These are phyloP conservation scores for Xanthorhoe spadicearia DNA, from an alignment of 2,888 invertebrate species.

Conservation along the genomic window DNA sequence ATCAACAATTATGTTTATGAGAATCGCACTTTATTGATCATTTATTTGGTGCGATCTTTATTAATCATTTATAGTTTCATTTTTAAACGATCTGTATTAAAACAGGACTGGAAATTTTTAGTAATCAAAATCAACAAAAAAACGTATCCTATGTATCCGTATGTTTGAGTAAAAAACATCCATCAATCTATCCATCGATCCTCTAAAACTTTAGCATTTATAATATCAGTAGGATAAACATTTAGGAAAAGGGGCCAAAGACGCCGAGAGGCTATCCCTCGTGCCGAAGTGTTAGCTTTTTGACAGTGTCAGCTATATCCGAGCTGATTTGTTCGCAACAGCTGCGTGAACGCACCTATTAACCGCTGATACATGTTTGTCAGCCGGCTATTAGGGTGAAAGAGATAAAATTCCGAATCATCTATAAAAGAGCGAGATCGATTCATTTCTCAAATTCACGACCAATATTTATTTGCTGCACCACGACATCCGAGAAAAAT, in stretches of 20 bases:
- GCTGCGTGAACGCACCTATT: slow-evolving; percentile 84
- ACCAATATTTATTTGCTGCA: slow-evolving; percentile 81
- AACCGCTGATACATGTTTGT: slow-evolving; percentile 85
- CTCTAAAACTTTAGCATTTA: neutral
- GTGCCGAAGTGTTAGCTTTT: slow-evolving; percentile 73
- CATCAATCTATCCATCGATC: too few relatives aligned
- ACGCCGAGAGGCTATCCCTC: slow-evolving; percentile 59
- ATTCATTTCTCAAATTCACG: slow-evolving; percentile 79
- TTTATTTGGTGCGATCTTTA: too few relatives aligned
- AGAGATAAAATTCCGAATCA: slow-evolving; percentile 78
- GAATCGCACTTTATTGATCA: too few relatives aligned
- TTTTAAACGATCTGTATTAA: too few relatives aligned
- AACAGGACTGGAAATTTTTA: too few relatives aligned
- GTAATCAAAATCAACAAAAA: too few relatives aligned
- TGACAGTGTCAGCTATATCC: slow-evolving; percentile 84
- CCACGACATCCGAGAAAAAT: slow-evolving; percentile 77
- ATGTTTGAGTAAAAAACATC: too few relatives aligned
- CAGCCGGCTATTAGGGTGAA: slow-evolving; percentile 84
- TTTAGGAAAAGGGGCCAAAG: slow-evolving; percentile 5
- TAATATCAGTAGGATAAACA: neutral
- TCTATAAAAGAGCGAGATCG: slow-evolving; percentile 80
- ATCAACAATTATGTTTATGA: too few relatives aligned
- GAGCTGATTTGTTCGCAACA: slow-evolving; percentile 85
- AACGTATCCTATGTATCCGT: too few relatives aligned
- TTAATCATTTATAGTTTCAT: too few relatives aligned